Conservation (phyloP, 2,113 vertebrate genomes). For the Mesoclemmys tuberculata region DNA sequence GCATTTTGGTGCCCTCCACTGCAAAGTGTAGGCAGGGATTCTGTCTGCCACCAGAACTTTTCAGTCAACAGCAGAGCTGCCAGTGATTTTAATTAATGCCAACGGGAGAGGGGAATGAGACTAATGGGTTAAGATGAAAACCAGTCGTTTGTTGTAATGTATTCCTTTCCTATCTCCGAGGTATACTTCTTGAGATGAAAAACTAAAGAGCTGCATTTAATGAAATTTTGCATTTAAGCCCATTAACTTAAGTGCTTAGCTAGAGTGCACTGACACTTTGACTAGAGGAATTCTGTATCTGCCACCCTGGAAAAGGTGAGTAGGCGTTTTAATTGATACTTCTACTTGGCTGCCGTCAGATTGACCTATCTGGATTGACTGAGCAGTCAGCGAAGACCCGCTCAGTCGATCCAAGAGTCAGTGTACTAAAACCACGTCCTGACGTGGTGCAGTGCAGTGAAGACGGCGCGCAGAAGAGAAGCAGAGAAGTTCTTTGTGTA, state of each 20-base stretch:
- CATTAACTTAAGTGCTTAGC: neutral
- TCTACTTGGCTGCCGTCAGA: too few relatives aligned
- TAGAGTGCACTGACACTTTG: accelerated
- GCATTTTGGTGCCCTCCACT: neutral
- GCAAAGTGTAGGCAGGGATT: neutral
- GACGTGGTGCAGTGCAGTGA: too few relatives aligned
- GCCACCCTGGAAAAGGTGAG: neutral
- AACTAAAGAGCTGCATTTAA: neutral
- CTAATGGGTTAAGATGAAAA: neutral
- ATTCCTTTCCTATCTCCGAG: neutral
- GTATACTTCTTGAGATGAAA: neutral
- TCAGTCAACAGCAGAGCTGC: neutral
- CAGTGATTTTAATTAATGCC: neutral
- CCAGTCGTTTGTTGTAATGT: neutral
- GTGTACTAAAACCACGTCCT: too few relatives aligned
- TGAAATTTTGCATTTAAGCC: neutral
- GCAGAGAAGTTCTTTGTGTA: too few relatives aligned
- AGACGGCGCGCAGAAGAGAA: too few relatives aligned
- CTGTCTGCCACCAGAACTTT: neutral
- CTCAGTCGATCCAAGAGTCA: too few relatives aligned
- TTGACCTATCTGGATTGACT: too few relatives aligned
- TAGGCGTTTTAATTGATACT: neutral
- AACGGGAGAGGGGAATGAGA: neutral
- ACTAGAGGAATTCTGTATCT: neutral
- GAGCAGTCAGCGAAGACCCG: too few relatives aligned